Base-by-base conservation (phyloP, 2,113 vertebrate genomes). In the Lycaon pictus region DNA sequence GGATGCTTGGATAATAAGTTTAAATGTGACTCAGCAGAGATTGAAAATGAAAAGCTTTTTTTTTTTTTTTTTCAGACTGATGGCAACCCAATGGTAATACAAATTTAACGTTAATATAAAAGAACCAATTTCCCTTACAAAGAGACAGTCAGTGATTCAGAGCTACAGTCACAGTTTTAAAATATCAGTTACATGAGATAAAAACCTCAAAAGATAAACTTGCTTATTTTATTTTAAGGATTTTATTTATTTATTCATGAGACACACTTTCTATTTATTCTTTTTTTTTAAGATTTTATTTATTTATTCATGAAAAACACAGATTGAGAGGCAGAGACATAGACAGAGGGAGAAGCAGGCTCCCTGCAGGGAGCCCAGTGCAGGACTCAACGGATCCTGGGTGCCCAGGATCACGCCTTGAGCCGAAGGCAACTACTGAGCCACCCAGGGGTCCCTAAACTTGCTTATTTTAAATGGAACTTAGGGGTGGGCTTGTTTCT, bases 21-120 rank as follows among this genome's bases (percentile, higher is more conserved):
- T 80, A 27, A 79, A 74, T 74, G 2, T 69, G 29, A 90, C 16
- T 71, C 0, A 0, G 80, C 56, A 81, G 97, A 96, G 11, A 4
- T n/a, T 89, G 95, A 94, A 98, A 98, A 97, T 96, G 23, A 92
- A 98, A 97, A 3, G 0, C n/a, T 96, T 97, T 97, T 89, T 32
- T 80, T 60, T 37, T 37, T 37, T 97, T 92, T 12, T 65, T 56
- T 97, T 91, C 92, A 97, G 65, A 71, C 74, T 27, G 60, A 96
- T 97, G 60, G 90, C 80, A 97, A 81, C 17, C 65, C 51, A 90
- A 32, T 83, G 93, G 11, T 56, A 97, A 96, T 97, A 79, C n/a
- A 96, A 48, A 97, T 88, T 88, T 97, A 80, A 89, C 51, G 69
- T 97, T 98, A 95, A 95, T 77, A 60, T 77, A 58, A 97, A 98